Conservation (phyloP, 2,797 vertebrate genomes). For the Danio aesculapii region DNA sequence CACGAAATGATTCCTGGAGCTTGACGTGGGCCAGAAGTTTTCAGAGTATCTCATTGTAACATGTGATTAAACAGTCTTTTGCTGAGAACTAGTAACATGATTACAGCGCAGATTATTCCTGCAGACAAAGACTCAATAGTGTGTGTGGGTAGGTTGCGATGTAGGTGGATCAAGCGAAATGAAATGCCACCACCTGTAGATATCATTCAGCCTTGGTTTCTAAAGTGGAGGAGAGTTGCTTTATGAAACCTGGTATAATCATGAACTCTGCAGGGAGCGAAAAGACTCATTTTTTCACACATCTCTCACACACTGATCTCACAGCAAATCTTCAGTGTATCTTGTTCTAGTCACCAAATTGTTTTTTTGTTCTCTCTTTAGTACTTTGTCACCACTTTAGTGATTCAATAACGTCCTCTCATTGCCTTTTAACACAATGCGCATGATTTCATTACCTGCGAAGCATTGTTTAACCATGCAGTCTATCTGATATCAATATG, state of each 20-base stretch:
- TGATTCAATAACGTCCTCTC: not conserved
- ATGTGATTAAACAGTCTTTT: conserved; percentile 59
- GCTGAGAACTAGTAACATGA: conserved; percentile 24
- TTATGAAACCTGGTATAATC: conserved; percentile 60
- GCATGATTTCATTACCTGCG: not conserved
- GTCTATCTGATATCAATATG: conserved; percentile 7
- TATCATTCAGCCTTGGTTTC: conserved; percentile 57
- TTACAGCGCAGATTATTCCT: conserved; percentile 19
- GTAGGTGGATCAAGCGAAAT: conserved; percentile 69
- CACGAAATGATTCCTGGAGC: conserved; percentile 47
- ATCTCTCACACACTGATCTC: conserved; percentile 32
- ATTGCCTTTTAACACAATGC: conserved; percentile 9
- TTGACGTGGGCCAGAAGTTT: conserved; percentile 68
- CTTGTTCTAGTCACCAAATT: conserved; percentile 27
- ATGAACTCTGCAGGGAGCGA: conserved; percentile 41
- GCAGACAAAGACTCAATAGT: conserved; percentile 47
- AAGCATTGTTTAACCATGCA: not conserved
- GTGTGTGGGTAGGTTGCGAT: conserved; percentile 58
- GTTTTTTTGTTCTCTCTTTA: conserved; percentile 2
- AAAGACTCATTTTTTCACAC: conserved; percentile 54
- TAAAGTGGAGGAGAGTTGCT: conserved; percentile 58
- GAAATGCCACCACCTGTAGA: conserved; percentile 66
- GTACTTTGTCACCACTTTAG: conserved; percentile 8
- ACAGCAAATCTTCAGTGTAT: conserved; percentile 32
- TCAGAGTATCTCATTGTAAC: conserved; percentile 43